Evolutionary conservation across 2,888 invertebrate species (phyloP), one percentile per base, ranked within the genome.

Genomic region (Drosophila kuntzei): DNA sequence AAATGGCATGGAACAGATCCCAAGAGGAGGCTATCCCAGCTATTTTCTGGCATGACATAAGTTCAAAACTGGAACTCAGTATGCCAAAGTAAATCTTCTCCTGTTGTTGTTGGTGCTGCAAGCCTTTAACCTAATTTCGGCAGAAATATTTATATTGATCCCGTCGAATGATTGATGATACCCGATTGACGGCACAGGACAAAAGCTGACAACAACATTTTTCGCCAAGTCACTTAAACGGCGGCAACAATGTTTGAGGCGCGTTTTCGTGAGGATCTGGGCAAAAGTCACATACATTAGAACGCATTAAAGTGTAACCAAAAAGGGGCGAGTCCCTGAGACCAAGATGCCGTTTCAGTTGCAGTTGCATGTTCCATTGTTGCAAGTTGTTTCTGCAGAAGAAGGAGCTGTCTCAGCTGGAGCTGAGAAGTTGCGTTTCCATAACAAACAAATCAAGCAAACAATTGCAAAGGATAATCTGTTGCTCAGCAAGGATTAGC

Each of bases 241-340:
- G 73, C 83, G 76, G 72, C 83, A 77, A 67, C 41, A 61, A 51
- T 63, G 62, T 78, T 72, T 71, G 79, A 84, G 60, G 57, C 67
- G 54, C 61, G 71, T 57, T 61, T 8, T n/a, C 20, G 32, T 44
- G 78, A 64, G 61, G 66, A 84, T 79, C 76, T 79, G 76, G 54
- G 62, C 65, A 79, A 89, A 91, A 90, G 90, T 91, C 90, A 90
- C 80, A 89, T 87, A 83, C 87, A 90, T 90, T 90, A 90, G 83
- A 85, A 85, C 88, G 84, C 81, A 89, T 90, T 90, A 87, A 82
- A 89, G 74, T 83, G 84, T 89, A 82, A 85, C 87, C 87, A 82
- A 85, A 88, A 89, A 80, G 85, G 82, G 87, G 85, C 85, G 87
- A 72, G 71, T 44, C 68, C 65, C 47, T 4, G 14, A 53, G 39